Base-by-base conservation (phyloP, 2,888 invertebrate species). In the Andrena chrysosceles region DNA sequence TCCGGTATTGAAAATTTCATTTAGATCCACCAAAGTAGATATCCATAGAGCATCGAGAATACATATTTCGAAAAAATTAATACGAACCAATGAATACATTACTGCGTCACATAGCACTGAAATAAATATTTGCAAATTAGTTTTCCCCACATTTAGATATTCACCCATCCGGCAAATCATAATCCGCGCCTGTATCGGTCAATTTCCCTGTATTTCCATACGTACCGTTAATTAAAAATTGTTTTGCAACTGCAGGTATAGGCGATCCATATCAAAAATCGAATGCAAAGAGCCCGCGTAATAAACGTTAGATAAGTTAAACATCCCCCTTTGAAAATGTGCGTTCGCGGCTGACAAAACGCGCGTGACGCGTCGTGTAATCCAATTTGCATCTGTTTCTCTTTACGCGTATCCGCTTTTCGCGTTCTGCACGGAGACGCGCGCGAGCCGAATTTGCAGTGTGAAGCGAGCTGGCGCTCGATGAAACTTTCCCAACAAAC, bases 401-500 rank as follows among this genome's bases (percentile, higher is more conserved):
- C 66, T 78, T 70, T 63, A 48, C 48, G n/a, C 63, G 69, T 6
- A 13, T 31, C 33, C 42, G 79, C 66, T 62, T 78, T 71, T 62
- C 66, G 49, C 59, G 66, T 66, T 42, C 48, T 8, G 16, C 60
- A 29, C 56, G 54, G 56, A 33, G 66, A 16, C 16, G 8, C 20
- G 62, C 33, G 49, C 20, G 26, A 16, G 26, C 35, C 49, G 42
- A 48, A 48, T 52, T 62, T 52, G 31, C 48, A 29, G 56, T 8
- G 59, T n/a, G n/a, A 13, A 54, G 52, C 54, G 16, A 31, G 33
- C 26, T 10, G 48, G 16, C 8, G 20, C 59, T 56, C 62, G 63
- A 56, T 13, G 60, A 66, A 20, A 85, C 81, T 76, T 88, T 84
- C 66, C 66, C 23, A 29, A 73, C 67, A 63, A 82, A 82, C 31